Conservation (phyloP, 92 coral and sea anemone genomes). For the Porites lobata region DNA sequence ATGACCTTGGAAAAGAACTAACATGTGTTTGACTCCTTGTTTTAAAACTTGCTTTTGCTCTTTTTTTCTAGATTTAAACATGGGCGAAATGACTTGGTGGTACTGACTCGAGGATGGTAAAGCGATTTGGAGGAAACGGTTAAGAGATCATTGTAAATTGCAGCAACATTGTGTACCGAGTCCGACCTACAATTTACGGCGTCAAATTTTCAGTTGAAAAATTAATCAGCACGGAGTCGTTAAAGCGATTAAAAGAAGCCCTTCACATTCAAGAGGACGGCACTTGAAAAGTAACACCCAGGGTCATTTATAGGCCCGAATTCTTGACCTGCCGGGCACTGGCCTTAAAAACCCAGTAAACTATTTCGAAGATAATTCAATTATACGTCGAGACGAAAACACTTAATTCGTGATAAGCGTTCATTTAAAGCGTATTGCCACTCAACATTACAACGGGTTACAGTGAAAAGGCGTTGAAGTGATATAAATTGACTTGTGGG, state of each 20-base stretch:
- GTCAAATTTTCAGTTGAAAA: conserved; percentile 5
- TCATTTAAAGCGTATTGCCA: neutral
- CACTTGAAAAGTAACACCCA: conserved; percentile 4
- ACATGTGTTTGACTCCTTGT: too few species aligned
- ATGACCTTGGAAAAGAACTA: too few species aligned
- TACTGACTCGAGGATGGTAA: neutral
- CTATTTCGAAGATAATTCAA: neutral
- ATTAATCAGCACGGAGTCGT: neutral
- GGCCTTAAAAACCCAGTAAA: neutral
- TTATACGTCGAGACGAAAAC: neutral
- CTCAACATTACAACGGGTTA: neutral
- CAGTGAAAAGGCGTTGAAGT: neutral
- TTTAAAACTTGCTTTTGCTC: too few species aligned
- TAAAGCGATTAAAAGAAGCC: neutral
- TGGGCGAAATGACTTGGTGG: neutral
- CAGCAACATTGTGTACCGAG: neutral
- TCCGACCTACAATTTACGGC: neutral
- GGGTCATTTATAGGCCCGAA: neutral
- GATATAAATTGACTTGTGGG: conserved; percentile 32
- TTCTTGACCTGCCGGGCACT: neutral
- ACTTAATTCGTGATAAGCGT: neutral
- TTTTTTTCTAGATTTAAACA: neutral
- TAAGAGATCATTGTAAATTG: neutral
- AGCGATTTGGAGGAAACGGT: neutral
- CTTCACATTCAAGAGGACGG: conserved; percentile 27